These are phyloP conservation scores for Turdus rufiventris DNA, from an alignment of 2,113 vertebrate species.

Conservation along the genomic window DNA sequence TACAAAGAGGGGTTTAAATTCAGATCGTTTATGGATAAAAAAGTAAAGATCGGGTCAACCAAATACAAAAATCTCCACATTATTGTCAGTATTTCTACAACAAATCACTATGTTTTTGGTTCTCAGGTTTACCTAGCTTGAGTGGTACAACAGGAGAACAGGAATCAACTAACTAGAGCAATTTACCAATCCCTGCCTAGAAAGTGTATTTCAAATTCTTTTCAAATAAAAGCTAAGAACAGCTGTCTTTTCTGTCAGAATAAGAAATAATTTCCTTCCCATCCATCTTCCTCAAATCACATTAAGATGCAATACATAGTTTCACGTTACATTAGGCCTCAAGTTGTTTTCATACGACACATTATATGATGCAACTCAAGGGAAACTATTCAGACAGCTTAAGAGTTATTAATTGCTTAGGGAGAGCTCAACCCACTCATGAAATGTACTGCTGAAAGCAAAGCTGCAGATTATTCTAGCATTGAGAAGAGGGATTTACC, in stretches of 20 bases:
- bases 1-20: constrained; percentile 49
- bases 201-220: neutral
- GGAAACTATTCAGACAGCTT: constrained; percentile 66
- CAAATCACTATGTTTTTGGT: neutral
- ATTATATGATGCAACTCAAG: constrained; percentile 64
- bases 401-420: constrained; percentile 62
- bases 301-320: constrained; percentile 13
- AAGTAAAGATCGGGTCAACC: constrained; percentile 57
- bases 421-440: constrained; percentile 1
- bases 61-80: constrained; percentile 22
- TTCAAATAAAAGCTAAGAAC: constrained; percentile 38
- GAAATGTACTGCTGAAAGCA: constrained; percentile 1
- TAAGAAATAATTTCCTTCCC: constrained; percentile 58
- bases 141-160: neutral
- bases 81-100: neutral
- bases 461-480: neutral
- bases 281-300: constrained; percentile 69
- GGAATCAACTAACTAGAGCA: neutral
- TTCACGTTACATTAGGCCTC: constrained; percentile 51
- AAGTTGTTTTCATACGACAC: constrained; percentile 62
- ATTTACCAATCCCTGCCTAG: neutral
- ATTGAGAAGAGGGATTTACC: neutral
- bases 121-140: neutral
- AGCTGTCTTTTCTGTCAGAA: constrained; percentile 44
- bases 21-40: constrained; percentile 55